Evolutionary conservation across 1,140 invertebrate genomes (phyloP), one percentile per base, ranked within the genome.

Genomic region (Diorhabda sublineata): DNA sequence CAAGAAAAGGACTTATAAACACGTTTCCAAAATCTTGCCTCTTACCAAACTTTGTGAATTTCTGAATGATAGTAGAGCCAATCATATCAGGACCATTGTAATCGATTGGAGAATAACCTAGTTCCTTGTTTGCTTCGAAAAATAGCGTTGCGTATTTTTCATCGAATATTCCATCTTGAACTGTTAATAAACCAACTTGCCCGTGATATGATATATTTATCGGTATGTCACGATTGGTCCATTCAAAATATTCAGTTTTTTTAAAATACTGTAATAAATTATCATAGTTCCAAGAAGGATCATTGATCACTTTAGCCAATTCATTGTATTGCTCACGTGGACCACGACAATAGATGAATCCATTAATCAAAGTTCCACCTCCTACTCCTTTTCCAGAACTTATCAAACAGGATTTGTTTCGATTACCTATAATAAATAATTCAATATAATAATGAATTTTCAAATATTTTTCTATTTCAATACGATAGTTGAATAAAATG

Each of bases 351-450:
- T 89, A 89, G 6, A 88, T 86, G 87, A 92, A 88, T 43, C 84
- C 85, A 77, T 90, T 90, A 5, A 89, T 81, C 3, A 83, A 82
- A 11, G 89, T 91, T 2, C 88, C 87, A 1, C 93, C 93, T 2
- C 93, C 93, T 2, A 91, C 75, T 0, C 84, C 86, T 73, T 84
- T 87, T 3, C 88, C 88, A 61, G 86, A 78, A 0, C 87, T 87
- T 83, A 9, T 84, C 84, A 79, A 76, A 64, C 82, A 84, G 64
- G 59, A 58, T 4, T 73, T 45, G 44, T 75, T 61, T 4, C 66
- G 58, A 62, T 66, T 67, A 41, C 73, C 73, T 74, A 42, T 41
- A 73, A 89, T 84, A 11, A 9, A n/a, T 61, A 56, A 26, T 1
- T 26, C 26, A 26, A 26, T 26, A 26, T 26, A 26, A 26, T 26